phyloP scores from a whole-genome alignment of 2,888 invertebrate species.

The Ormia ochracea region DNA sequence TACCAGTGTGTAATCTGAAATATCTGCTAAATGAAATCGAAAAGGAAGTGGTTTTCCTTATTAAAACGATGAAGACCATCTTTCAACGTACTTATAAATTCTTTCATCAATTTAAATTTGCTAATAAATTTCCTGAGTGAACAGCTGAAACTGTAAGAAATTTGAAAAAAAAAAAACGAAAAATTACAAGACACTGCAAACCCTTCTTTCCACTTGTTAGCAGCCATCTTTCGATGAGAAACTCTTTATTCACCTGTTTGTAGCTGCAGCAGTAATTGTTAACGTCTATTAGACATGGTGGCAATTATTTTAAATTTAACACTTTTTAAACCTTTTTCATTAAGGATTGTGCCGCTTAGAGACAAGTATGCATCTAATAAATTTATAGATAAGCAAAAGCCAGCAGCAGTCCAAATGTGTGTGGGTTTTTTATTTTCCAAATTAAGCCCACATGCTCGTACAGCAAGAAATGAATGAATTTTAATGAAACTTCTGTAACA shows the following conservation, averaged over 20 bases:
- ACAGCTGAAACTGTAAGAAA: slow-evolving; percentile 19
- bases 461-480: slow-evolving; percentile 2
- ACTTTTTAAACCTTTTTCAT: slow-evolving; percentile 50
- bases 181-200: slow-evolving; percentile 3
- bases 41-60: neutral
- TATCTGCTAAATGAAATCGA: no score
- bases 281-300: slow-evolving; percentile 33
- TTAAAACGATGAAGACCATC: neutral
- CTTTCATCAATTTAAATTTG: neutral
- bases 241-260: slow-evolving; percentile 30
- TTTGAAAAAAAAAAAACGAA: no score
- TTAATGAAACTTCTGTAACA: slow-evolving; percentile 1
- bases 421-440: slow-evolving; percentile 7
- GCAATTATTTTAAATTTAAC: slow-evolving; percentile 55
- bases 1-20: no score
- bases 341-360: slow-evolving; percentile 28
- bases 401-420: neutral
- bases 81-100: neutral
- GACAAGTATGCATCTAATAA: neutral
- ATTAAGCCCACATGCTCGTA: slow-evolving; percentile 35
- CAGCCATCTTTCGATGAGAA: slow-evolving; percentile 14
- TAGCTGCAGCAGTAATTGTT: slow-evolving; percentile 5
- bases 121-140: neutral
- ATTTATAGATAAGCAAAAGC: neutral
- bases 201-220: neutral